These are phyloP conservation scores for Cyprinodon variegatus DNA, from an alignment of 2,113 vertebrate genomes.

Conservation along the genomic window DNA sequence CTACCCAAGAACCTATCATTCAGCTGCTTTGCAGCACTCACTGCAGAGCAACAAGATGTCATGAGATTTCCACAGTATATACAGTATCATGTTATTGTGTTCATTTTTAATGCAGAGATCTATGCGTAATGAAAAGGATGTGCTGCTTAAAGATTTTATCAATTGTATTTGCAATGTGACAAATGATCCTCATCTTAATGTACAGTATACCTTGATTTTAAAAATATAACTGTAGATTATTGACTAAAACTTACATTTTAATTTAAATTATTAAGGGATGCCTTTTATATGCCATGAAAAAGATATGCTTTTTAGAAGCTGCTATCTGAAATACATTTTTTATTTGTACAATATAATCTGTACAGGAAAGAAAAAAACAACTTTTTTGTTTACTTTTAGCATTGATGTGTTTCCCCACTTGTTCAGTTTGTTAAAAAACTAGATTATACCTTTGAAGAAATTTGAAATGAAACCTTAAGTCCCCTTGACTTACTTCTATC, in stretches of 20 bases:
- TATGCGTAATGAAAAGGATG: too few relatives aligned
- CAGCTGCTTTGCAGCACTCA: too few relatives aligned
- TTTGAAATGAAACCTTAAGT: background rate
- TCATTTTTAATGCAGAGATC: too few relatives aligned
- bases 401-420: background rate
- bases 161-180: too few relatives aligned
- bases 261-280: background rate
- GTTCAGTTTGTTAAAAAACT: background rate
- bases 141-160: too few relatives aligned
- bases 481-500: background rate
- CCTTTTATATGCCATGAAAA: too few relatives aligned
- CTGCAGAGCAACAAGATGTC: too few relatives aligned
- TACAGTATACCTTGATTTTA: background rate
- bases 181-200: background rate
- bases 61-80: too few relatives aligned
- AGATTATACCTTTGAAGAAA: background rate
- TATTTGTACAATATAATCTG: background rate
- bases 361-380: background rate
- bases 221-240: background rate
- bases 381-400: background rate
- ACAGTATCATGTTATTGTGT: too few relatives aligned
- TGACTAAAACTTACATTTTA: background rate
- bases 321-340: background rate
- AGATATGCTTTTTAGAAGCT: background rate
- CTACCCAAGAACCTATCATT: too few relatives aligned